These are phyloP conservation scores for Calyptommatus sinebrachiatus DNA, from an alignment of 2,113 vertebrate species.

Conservation along the genomic window DNA sequence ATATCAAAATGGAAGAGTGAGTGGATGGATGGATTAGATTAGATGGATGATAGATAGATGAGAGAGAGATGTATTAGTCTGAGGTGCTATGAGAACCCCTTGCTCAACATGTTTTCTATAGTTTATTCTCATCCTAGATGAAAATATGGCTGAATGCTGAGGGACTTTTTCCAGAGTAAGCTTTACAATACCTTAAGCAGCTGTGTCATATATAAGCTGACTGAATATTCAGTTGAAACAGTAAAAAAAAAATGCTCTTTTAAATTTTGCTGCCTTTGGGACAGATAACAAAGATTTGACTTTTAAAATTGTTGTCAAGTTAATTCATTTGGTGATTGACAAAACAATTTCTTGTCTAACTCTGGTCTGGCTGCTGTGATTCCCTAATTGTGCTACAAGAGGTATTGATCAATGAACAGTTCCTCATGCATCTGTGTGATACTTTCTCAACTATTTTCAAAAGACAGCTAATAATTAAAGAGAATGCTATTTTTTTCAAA, in stretches of 20 bases:
- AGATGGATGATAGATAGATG: no score
- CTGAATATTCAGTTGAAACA: slow-evolving; percentile 28
- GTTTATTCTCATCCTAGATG: neutral
- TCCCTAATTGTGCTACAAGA: neutral
- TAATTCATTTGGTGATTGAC: neutral
- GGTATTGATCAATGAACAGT: no score
- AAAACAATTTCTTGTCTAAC: neutral
- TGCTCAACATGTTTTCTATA: slow-evolving; percentile 40
- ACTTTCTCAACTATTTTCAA: neutral
- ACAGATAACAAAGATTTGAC: slow-evolving; percentile 23
- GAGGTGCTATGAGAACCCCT: no score
- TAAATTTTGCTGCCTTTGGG: slow-evolving; percentile 48
- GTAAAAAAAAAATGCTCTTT: slow-evolving; percentile 32
- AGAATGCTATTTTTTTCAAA: no score
- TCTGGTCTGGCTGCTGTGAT: neutral
- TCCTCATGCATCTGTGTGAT: neutral
- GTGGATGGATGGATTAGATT: no score
- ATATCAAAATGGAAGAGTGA: no score
- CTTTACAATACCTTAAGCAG: slow-evolving; percentile 53
- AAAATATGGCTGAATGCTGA: slow-evolving; percentile 38
- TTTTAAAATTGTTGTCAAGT: slow-evolving; percentile 8
- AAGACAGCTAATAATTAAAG: neutral
- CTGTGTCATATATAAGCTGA: slow-evolving; percentile 52
- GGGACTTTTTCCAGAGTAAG: slow-evolving; percentile 44
- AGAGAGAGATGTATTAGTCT: no score